Evolutionary conservation across 2,888 invertebrate species (phyloP).

Genomic region (Neuroscelio doddi): DNA sequence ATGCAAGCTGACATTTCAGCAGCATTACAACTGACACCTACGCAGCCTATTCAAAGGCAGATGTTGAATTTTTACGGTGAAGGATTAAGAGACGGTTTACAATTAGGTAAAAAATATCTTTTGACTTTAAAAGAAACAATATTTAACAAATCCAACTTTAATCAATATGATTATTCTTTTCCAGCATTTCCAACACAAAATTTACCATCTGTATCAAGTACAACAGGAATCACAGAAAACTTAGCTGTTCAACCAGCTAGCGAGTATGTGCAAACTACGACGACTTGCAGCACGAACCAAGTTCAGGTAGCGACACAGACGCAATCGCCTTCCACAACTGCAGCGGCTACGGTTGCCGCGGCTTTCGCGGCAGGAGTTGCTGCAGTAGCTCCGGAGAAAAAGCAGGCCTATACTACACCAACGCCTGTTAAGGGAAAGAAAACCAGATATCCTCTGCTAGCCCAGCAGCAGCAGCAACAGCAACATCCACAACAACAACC

Average conservation of each 20-base stretch:
- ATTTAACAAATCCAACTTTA: too few species aligned
- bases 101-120: conserved; percentile 22
- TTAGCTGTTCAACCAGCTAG: conserved; percentile 54
- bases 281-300: conserved; percentile 70
- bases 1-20: conserved; percentile 61
- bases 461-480: conserved; percentile 63
- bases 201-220: conserved; percentile 55
- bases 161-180: conserved; percentile 20
- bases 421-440: conserved; percentile 69
- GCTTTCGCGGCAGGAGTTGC: conserved; percentile 54
- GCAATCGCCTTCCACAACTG: conserved; percentile 70
- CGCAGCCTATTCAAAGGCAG: conserved; percentile 58
- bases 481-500: conserved; percentile 47
- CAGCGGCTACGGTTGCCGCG: conserved; percentile 51
- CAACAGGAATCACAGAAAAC: conserved; percentile 53
- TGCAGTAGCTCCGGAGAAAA: conserved; percentile 59
- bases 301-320: conserved; percentile 80
- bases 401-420: conserved; percentile 63
- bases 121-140: too few species aligned
- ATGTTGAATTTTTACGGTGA: conserved; percentile 57
- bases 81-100: conserved; percentile 52
- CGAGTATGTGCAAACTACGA: conserved; percentile 55
- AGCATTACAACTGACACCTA: conserved; percentile 58
- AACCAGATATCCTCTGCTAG: conserved; percentile 66
- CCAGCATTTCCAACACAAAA: conserved; percentile 63